Conservation (phyloP, 2,888 invertebrate genomes). For the Rhyacophila evoluta region DNA sequence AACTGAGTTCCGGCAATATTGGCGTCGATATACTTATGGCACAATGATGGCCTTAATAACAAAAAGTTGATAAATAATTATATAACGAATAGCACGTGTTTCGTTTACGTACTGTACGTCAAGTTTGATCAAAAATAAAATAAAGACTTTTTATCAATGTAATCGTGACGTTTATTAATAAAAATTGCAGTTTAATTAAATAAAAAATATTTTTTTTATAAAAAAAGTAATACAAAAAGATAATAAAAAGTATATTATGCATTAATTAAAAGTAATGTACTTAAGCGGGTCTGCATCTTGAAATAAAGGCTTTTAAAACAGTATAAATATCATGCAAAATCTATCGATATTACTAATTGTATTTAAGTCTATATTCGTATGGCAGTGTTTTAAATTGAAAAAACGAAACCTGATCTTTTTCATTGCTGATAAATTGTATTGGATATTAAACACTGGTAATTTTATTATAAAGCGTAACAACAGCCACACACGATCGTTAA, state of each 20-base stretch:
- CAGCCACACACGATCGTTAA: not conserved
- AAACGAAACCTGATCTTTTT: constrained; percentile 51
- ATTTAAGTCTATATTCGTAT: constrained; percentile 25
- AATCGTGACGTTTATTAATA: too few relatives aligned
- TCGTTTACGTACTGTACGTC: too few relatives aligned
- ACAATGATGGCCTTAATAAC: too few relatives aligned
- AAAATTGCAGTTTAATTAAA: too few relatives aligned
- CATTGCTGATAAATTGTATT: constrained; percentile 51
- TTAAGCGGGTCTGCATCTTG: not conserved
- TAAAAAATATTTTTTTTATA: too few relatives aligned
- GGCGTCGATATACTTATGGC: too few relatives aligned
- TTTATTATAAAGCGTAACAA: not conserved
- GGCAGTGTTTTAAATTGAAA: constrained; percentile 23
- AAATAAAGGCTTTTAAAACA: not conserved
- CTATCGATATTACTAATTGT: not conserved
- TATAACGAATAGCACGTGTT: too few relatives aligned
- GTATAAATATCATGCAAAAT: constrained; percentile 25
- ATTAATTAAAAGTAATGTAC: not conserved
- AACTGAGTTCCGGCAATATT: too few relatives aligned
- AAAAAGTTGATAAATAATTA: too few relatives aligned
- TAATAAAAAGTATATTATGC: not conserved
- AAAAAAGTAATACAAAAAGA: too few relatives aligned
- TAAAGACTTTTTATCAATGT: too few relatives aligned
- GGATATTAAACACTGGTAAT: constrained; percentile 26
- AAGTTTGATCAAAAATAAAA: too few relatives aligned